These are phyloP conservation scores for Zoanthus solanderi DNA, from an alignment of 92 coral and sea anemone species.

Conservation along the genomic window DNA sequence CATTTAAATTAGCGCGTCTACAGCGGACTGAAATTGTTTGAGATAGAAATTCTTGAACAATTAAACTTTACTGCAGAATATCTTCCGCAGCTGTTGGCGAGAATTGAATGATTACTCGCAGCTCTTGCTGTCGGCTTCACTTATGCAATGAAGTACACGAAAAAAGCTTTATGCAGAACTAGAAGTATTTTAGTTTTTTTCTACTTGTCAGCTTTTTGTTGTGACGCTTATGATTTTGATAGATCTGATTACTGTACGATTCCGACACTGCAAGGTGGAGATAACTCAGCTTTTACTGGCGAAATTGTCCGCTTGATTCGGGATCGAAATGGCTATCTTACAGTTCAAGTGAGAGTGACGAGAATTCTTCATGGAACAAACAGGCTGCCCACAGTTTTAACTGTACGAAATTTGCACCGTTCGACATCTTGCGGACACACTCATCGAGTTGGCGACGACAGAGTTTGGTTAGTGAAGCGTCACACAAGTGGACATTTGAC, in stretches of 20 bases:
- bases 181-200: not conserved
- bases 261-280: conserved; percentile 72
- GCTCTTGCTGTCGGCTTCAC: not conserved
- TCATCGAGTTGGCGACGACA: conserved; percentile 77
- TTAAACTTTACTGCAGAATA: not conserved
- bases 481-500: conserved; percentile 78
- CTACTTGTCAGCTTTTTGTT: not conserved
- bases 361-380: conserved; percentile 62
- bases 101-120: not conserved
- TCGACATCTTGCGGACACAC: conserved; percentile 83
- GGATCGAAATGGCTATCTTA: conserved; percentile 51
- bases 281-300: conserved; percentile 74
- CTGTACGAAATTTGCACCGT: conserved; percentile 64
- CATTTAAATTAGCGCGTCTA: conserved; percentile 39
- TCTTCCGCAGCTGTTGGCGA: not conserved
- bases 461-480: conserved; percentile 87
- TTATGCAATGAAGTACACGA: conserved; percentile 26
- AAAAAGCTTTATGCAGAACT: conserved; percentile 6
- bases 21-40: not conserved
- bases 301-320: conserved; percentile 59
- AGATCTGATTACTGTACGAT: conserved; percentile 67
- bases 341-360: conserved; percentile 65
- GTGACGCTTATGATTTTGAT: conserved; percentile 22
- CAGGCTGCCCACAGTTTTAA: conserved; percentile 36
- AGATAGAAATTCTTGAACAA: not conserved